These are phyloP conservation scores for Drosophila sp. DNA, from an alignment of 1,140 invertebrate genomes.

Conservation along the genomic window DNA sequence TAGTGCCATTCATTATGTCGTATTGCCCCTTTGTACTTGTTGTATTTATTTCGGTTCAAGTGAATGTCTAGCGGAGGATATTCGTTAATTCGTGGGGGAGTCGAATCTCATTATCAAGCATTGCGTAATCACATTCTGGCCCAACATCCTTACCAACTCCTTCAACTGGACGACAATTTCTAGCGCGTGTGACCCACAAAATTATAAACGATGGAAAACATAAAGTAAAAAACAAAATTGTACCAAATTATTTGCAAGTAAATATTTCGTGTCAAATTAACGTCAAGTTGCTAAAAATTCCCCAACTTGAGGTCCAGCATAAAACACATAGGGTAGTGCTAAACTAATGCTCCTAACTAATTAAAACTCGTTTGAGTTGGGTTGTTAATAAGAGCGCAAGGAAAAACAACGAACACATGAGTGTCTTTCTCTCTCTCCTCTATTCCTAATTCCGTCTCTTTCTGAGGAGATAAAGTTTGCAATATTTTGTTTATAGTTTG, in stretches of 20 bases:
- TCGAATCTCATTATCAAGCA: conserved; percentile 36
- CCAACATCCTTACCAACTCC: conserved; percentile 21
- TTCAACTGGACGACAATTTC: conserved; percentile 25
- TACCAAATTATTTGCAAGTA: conserved; percentile 13
- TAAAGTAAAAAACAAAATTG: conserved; percentile 30
- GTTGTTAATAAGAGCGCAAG: conserved; percentile 38
- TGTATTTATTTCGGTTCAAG: conserved; percentile 21
- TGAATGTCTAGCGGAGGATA: conserved; percentile 34
- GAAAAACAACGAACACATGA: conserved; percentile 30
- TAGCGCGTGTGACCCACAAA: conserved; percentile 31
- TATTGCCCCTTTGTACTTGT: conserved; percentile 1
- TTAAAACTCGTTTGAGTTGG: conserved; percentile 22
- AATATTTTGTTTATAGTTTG: not conserved
- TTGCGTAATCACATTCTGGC: conserved; percentile 23
- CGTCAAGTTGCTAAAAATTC: conserved; percentile 33
- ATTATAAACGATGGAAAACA: not conserved
- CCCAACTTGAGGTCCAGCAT: conserved; percentile 7
- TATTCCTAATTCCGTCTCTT: too few relatives aligned
- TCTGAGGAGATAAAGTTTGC: not conserved
- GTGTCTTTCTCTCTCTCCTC: not conserved
- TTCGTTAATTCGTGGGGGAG: not conserved
- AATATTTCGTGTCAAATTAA: conserved; percentile 47
- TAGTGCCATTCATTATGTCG: too few relatives aligned
- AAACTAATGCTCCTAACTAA: conserved; percentile 22
- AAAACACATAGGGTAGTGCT: conserved; percentile 2